Evolutionary conservation across 2,888 invertebrate genomes (phyloP).

Genomic region (Chrysina gloriosa): DNA sequence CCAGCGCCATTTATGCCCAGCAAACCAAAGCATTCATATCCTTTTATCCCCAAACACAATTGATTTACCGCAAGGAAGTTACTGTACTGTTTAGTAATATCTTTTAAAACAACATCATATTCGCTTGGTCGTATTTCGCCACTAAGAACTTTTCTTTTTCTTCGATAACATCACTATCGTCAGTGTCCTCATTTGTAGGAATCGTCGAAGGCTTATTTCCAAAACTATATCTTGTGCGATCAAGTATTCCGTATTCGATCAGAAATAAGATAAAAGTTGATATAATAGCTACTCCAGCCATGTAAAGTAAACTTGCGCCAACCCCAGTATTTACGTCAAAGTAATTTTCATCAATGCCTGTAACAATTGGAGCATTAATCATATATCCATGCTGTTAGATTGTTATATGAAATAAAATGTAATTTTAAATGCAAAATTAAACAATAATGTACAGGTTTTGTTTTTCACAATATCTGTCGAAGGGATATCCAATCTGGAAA

Average conservation of each 20-base stretch:
- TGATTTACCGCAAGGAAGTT: constrained; percentile 82
- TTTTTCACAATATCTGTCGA: no score
- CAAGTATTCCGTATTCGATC: constrained; percentile 72
- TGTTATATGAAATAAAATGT: no score
- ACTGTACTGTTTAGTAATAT: constrained; percentile 80
- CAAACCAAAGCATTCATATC: constrained; percentile 83
- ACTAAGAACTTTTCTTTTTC: constrained; percentile 67
- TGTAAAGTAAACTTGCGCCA: constrained; percentile 73
- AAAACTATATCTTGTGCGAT: constrained; percentile 64
- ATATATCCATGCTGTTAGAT: no score
- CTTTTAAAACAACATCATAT: constrained; percentile 72
- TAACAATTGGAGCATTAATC: neutral
- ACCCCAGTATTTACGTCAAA: constrained; percentile 78
- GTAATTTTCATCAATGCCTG: constrained; percentile 60
- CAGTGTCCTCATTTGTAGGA: constrained; percentile 54
- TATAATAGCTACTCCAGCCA: constrained; percentile 68
- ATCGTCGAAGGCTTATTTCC: constrained; percentile 4
- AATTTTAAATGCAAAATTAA: no score
- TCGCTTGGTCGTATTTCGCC: constrained; percentile 57
- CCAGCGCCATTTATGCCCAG: constrained; percentile 87
- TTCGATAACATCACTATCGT: constrained; percentile 68
- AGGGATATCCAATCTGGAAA: no score
- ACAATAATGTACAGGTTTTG: no score
- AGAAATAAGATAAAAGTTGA: constrained; percentile 73
- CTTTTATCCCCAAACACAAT: constrained; percentile 66